Conservation (phyloP, 53 echinoderm and acorn worm genomes). For the Echinarachnius parma region DNA sequence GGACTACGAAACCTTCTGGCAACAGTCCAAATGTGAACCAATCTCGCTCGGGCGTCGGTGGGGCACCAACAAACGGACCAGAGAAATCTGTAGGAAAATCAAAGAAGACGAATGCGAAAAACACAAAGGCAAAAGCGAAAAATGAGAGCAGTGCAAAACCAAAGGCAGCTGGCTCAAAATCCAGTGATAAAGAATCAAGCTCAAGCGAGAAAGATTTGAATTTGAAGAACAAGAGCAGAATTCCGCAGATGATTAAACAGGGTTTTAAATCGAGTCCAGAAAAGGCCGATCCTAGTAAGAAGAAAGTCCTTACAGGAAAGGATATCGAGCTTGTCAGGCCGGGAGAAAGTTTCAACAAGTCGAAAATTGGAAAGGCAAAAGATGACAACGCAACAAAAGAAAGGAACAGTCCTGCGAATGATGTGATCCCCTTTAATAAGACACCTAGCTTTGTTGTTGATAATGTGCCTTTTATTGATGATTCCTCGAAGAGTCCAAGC, state of each 20-base stretch:
- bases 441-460: constrained; percentile 57
- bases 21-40: constrained; percentile 16
- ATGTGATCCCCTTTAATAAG: not conserved
- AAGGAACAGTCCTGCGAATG: constrained; percentile 14
- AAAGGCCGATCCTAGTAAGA: constrained; percentile 18
- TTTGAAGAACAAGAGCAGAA: constrained; percentile 34
- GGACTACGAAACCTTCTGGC: constrained; percentile 7
- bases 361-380: constrained; percentile 4
- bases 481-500: constrained; percentile 58
- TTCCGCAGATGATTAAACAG: constrained; percentile 38
- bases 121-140: constrained; percentile 18
- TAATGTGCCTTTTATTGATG: constrained; percentile 89
- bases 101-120: constrained; percentile 10
- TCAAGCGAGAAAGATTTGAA: constrained; percentile 7
- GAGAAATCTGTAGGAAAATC: constrained; percentile 27
- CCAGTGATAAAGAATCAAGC: not conserved
- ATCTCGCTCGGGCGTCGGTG: constrained; percentile 1
- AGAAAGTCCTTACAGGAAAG: constrained; percentile 2
- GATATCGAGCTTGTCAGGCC: not conserved
- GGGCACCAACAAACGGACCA: not conserved
- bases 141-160: constrained; percentile 2
- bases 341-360: no score
- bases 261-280: constrained; percentile 29
- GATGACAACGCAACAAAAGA: not conserved
- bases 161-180: not conserved